A percentile compares a stretch with the other conserved stretches of the same genome.
These are phyloP conservation scores for Cryptomyrus ogoouensis DNA, from an alignment of 2,113 vertebrate species.

Conservation along the genomic window DNA sequence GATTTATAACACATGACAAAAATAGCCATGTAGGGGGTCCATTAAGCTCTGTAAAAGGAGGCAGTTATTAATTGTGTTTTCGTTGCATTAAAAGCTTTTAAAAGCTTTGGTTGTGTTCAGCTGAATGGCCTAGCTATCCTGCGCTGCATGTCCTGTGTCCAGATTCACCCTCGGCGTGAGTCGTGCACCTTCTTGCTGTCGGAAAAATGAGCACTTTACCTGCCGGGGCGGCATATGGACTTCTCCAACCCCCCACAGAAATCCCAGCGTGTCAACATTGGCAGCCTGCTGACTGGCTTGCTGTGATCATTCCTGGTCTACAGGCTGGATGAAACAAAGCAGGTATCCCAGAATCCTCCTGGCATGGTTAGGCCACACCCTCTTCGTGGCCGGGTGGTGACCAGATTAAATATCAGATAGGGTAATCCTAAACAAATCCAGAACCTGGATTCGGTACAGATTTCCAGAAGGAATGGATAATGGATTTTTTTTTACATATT, in stretches of 20 bases:
- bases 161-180: conserved; percentile 37
- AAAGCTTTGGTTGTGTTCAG: not conserved
- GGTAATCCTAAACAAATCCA: not conserved
- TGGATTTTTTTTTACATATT: not conserved
- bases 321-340: conserved; percentile 17
- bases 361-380: not conserved
- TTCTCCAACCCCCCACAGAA: not conserved
- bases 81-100: not conserved
- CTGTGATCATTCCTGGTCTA: conserved; percentile 41
- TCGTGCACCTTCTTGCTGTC: conserved; percentile 29
- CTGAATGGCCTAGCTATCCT: not conserved
- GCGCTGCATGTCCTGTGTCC: conserved; percentile 6
- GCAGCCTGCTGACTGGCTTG: conserved; percentile 9
- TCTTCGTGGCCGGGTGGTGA: not conserved
- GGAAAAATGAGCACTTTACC: conserved; percentile 43
- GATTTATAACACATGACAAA: not conserved
- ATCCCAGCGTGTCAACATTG: conserved; percentile 29
- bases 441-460: not conserved
- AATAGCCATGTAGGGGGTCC: not conserved
- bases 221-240: conserved; percentile 23
- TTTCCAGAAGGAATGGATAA: not conserved
- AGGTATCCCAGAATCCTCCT: not conserved
- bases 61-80: not conserved
- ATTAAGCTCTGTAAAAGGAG: not conserved
- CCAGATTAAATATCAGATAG: not conserved